Evolutionary conservation across 2,797 vertebrate species (phyloP), one percentile per base, ranked within the genome.

Genomic region (Chiloscyllium punctatum): DNA sequence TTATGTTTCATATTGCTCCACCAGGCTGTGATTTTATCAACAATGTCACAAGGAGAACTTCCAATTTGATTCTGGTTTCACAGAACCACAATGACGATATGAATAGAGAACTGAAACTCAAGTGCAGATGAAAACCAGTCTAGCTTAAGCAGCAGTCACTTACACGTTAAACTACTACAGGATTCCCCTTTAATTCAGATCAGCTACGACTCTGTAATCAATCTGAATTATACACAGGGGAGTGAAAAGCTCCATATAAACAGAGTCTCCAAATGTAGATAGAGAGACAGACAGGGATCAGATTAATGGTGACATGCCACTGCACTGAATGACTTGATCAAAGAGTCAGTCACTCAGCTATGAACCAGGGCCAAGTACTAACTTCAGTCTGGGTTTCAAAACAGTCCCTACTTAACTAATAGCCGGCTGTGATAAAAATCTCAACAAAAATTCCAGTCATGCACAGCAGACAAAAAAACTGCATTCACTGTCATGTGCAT

Each of bases 371-470:
- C 94, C 94, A 68, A 68, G 74, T 77, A 94, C 91, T 94, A 92
- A 74, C 95, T 88, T 94, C 96, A 97, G 96, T 72, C 96, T 95
- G 95, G 96, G 96, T 96, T 96, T 97, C 96, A 97, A 96, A 96
- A 96, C 96, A 66, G 57, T 37, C 96, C 95, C 96, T 96, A 96
- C 97, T 97, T 96, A 96, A 96, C 96, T 94, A 96, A 97, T 95
- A 96, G 96, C 96, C 97, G 97, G 97, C 96, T 96, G 96, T 97
- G 97, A 98, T 98, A 98, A 97, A 95, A 96, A 98, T 98, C 98
- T 98, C 96, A 94, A 96, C 96, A 97, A 98, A 97, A 97, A 98
- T 97, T 97, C 97, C 96, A 98, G 97, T 98, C 98, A 98, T 97
- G 97, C 96, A 97, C 97, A 96, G 97, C 96, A 96, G 97, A 98